Conservation (phyloP, 2,888 invertebrate species). For the Polydrusus cervinus region DNA sequence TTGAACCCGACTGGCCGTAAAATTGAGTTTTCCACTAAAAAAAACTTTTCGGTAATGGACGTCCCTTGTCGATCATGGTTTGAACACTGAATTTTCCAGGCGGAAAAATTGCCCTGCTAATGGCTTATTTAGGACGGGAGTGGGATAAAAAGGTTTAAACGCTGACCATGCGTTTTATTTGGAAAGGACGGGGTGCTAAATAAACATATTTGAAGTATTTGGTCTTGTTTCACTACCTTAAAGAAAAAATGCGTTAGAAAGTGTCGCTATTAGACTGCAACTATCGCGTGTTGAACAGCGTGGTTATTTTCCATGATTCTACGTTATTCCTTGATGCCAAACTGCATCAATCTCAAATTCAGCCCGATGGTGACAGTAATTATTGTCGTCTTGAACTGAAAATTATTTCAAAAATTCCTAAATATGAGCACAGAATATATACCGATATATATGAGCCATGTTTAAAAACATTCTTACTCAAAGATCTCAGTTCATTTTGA, state of each 20-base stretch:
- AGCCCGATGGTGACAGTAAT: too few relatives aligned
- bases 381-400: too few relatives aligned
- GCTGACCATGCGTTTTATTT: slow-evolving; percentile 1
- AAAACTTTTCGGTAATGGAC: slow-evolving; percentile 34
- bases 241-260: too few relatives aligned
- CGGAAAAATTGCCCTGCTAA: slow-evolving; percentile 19
- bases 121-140: slow-evolving; percentile 24
- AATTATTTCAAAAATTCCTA: too few relatives aligned
- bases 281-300: too few relatives aligned
- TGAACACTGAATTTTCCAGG: slow-evolving; percentile 19
- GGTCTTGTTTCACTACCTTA: too few relatives aligned
- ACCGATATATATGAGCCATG: too few relatives aligned
- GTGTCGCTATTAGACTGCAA: too few relatives aligned
- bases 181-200: not conserved
- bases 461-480: not conserved
- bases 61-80: slow-evolving; percentile 33
- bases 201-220: not conserved
- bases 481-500: not conserved
- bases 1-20: slow-evolving; percentile 22
- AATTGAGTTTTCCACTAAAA: slow-evolving; percentile 31
- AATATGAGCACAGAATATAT: too few relatives aligned
- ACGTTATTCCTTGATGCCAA: too few relatives aligned
- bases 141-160: slow-evolving; percentile 20
- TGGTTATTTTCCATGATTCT: too few relatives aligned
- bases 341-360: too few relatives aligned